Evolutionary conservation across 53 echinoderm and acorn worm genomes (phyloP).

Genomic region (Crossaster papposus): DNA sequence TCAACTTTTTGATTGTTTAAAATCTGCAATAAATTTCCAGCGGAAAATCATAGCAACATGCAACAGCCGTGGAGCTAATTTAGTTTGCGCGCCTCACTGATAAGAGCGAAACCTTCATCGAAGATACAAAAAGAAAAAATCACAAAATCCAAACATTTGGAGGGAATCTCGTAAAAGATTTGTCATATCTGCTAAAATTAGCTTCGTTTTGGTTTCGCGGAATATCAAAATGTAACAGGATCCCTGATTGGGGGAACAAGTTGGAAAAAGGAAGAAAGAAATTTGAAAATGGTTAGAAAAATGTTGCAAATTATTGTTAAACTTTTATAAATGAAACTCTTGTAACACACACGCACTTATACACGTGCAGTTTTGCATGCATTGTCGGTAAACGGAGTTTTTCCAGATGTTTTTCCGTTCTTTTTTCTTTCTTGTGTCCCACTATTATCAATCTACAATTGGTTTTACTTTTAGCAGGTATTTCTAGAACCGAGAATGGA

Average conservation of each 20-base stretch:
- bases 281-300: background rate
- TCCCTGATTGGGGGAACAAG: background rate
- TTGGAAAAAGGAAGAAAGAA: background rate
- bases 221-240: background rate
- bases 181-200: conserved; percentile 1
- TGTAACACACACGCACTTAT: background rate
- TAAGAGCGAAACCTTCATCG: background rate
- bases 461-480: too few species aligned
- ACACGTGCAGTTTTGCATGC: too few species aligned
- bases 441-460: too few species aligned
- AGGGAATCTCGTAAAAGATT: background rate
- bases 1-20: too few species aligned
- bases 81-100: background rate
- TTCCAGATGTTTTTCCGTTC: too few species aligned
- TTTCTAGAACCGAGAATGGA: too few species aligned
- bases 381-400: too few species aligned
- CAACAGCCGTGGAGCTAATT: background rate
- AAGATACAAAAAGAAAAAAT: background rate
- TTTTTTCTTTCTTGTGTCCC: too few species aligned
- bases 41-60: background rate
- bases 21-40: background rate
- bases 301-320: background rate
- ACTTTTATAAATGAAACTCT: background rate
- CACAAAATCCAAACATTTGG: background rate
- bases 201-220: background rate